Evolutionary conservation across 1,140 invertebrate species (phyloP).

Genomic region (Hyphantria cunea): DNA sequence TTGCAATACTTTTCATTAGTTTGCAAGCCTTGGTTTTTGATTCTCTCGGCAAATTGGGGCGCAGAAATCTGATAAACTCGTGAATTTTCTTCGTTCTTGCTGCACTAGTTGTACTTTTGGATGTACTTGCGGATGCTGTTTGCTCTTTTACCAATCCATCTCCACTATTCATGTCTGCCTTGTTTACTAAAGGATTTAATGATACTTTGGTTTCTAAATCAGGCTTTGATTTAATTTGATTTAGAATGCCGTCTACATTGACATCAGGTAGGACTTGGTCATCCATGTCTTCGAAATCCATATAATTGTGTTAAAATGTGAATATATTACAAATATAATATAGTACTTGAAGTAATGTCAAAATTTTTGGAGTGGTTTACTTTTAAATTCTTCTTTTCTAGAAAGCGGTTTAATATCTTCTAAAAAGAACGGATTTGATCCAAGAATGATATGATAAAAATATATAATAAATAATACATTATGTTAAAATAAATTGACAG

Average conservation of each 20-base stretch:
- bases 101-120: no score
- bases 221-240: not conserved
- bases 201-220: no score
- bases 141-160: not conserved
- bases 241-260: not conserved
- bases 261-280: not conserved
- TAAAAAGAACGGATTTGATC: no score
- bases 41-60: conserved; percentile 34
- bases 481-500: no score
- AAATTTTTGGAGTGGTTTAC: not conserved
- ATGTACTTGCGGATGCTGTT: not conserved
- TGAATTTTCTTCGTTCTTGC: conserved; percentile 12
- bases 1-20: conserved; percentile 30
- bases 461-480: no score
- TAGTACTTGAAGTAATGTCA: not conserved
- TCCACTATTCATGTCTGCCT: not conserved
- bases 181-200: no score
- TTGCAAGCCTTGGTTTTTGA: conserved; percentile 35
- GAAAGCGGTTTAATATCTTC: no score
- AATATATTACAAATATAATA: no score
- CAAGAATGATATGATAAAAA: no score
- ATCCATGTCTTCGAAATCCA: conserved; percentile 18
- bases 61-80: conserved; percentile 8
- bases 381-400: no score
- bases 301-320: not conserved